These are phyloP conservation scores for Plagodis pulveraria DNA, from an alignment of 2,888 invertebrate genomes.

Conservation along the genomic window DNA sequence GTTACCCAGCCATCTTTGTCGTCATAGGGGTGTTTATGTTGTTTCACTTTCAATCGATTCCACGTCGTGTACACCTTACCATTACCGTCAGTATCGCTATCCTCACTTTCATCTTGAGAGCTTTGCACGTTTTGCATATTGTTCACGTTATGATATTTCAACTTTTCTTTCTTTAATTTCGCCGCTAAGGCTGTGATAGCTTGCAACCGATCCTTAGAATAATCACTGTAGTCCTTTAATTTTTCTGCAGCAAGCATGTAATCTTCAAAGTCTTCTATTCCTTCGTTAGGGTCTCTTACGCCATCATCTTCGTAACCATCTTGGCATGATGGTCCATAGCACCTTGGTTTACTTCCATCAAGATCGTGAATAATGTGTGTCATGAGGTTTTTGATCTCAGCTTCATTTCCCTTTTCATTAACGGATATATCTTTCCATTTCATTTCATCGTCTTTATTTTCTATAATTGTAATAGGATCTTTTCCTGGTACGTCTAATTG, in stretches of 20 bases:
- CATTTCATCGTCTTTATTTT: conserved; percentile 62
- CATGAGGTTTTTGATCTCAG: conserved; percentile 72
- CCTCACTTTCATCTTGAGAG: conserved; percentile 45
- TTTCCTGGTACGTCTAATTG: conserved; percentile 84
- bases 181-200: conserved; percentile 75
- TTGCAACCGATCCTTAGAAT: conserved; percentile 70
- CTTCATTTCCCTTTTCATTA: conserved; percentile 52
- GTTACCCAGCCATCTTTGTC: conserved; percentile 92
- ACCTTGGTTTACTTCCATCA: conserved; percentile 64
- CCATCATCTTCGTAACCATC: conserved; percentile 61
- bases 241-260: conserved; percentile 86
- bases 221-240: conserved; percentile 73
- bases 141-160: conserved; percentile 50
- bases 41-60: conserved; percentile 82
- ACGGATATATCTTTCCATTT: conserved; percentile 55
- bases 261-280: conserved; percentile 86
- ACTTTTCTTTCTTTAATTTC: conserved; percentile 77
- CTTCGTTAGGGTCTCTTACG: conserved; percentile 60
- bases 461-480: conserved; percentile 84
- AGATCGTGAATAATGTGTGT: conserved; percentile 73
- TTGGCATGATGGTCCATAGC: conserved; percentile 79
- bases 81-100: conserved; percentile 50
- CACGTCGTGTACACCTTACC: conserved; percentile 74
- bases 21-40: conserved; percentile 86
- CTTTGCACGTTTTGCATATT: conserved; percentile 47